phyloP scores from a whole-genome alignment of 2,113 vertebrate genomes.

The Sus scrofa region T2T-Sscrofa CM000813.6:23482001-23482500 shows the following conservation, averaged over 20 bases:
- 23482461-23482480: too few species aligned
- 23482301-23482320: too few species aligned
- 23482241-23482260: background rate
- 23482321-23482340: too few species aligned
- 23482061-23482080: conserved; percentile 73
- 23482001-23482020: conserved; percentile 79
- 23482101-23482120: conserved; percentile 68
- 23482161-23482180: conserved; percentile 67
- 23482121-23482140: conserved; percentile 75
- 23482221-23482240: conserved; percentile 63
- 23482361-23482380: too few species aligned
- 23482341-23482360: too few species aligned
- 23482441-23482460: too few species aligned
- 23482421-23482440: too few species aligned
- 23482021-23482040: conserved; percentile 75
- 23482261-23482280: too few species aligned
- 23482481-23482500: too few species aligned
- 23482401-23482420: too few species aligned
- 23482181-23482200: conserved; percentile 73
- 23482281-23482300: too few species aligned
- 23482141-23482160: conserved; percentile 62
- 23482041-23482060: conserved; percentile 69
- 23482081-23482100: conserved; percentile 56
- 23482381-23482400: too few species aligned
- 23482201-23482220: conserved; percentile 66